Evolutionary conservation across 1,140 invertebrate species (phyloP), one percentile per base, ranked within the genome.

Genomic region (Schlechtendalia chinensis): DNA sequence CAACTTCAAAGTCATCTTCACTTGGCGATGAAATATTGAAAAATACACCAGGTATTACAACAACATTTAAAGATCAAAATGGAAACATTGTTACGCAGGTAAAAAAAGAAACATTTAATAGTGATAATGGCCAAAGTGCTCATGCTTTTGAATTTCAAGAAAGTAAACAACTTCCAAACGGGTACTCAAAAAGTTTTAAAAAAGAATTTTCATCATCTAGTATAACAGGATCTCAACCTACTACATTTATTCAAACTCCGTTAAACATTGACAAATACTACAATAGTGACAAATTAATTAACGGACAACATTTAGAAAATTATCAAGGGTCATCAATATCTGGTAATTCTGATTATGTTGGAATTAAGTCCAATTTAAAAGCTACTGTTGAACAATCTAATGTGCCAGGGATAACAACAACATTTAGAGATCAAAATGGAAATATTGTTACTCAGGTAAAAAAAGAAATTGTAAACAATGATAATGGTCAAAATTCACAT

Each of bases 141-240:
- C 72, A 59, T 17, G 32, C 27, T 24, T 39, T 77, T 45, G 72
- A 77, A 59, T 59, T 58, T 17, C 29, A 61, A 45, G 72, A 77
- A 19, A 45, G 24, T 27, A 77, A 77, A 59, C 56, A 77, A 59
- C 32, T 47, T 22, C 72, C 72, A 77, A 77, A 77, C 24, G 72
- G 72, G 3, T 77, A 77, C 24, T 24, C 56, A 16, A 77, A 59
- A 22, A 77, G 72, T 58, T 77, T 59, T n/a, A 61, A 63, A 63
- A 79, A 79, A 79, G 74, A 79, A 79, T 79, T 47, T 27, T 79
- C 74, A 1, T 79, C 74, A 24, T 79, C 74, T 11, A 63, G 54
- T 1, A 27, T 39, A 24, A 32, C 5, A 32, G 72, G 72, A 56
- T 14, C 54, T 58, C 27, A 75, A 22, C 29, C 72, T n/a, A 32